Base-by-base conservation (phyloP, 2,113 vertebrate genomes). In the Mormyrus iriodes region DNA sequence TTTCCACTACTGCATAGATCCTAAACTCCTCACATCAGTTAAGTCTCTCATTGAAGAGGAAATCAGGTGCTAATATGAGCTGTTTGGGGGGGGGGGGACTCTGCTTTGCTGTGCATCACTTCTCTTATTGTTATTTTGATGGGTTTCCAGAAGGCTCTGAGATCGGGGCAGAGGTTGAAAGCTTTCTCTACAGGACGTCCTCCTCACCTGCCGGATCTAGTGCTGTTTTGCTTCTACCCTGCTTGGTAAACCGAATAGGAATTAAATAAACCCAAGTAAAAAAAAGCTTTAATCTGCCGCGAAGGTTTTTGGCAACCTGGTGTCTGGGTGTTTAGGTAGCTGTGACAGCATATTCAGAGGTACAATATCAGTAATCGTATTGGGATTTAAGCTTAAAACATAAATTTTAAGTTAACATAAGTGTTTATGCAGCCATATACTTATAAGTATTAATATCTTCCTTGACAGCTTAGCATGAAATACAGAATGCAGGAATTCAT, bases 41-140 rank as follows among this genome's bases (percentile, higher is more conserved):
- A 93, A 94, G 93, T 91, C 94, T 93, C 88, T 93, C 91, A 95
- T 95, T 95, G 94, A 95, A 91, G 93, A 93, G 93, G 92, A 94
- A 95, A 95, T 95, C 93, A 94, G 85, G 93, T 94, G 91, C 90
- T 94, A 95, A 94, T 95, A 93, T 92, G 93, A 95, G 95, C 94
- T 92, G 69, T 76, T 39, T 93, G 90, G 90, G 90, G 90, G 90
- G 91, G 93, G 93, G 91, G 94, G 93, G 93, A 90, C 91, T 73
- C 88, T 85, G 90, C 83, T 92, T 93, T 92, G 87, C 89, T n/a
- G 90, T 69, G 90, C 88, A 93, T 92, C 91, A 89, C 46, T 31
- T 27, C 49, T 35, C 92, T 94, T 93, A 91, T 92, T 93, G 92
- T 92, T 90, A 92, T 92, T 93, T 93, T 42, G 85, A 86, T 55